Conservation (phyloP, 2,113 vertebrate genomes). For the Willisornis vidua region DNA sequence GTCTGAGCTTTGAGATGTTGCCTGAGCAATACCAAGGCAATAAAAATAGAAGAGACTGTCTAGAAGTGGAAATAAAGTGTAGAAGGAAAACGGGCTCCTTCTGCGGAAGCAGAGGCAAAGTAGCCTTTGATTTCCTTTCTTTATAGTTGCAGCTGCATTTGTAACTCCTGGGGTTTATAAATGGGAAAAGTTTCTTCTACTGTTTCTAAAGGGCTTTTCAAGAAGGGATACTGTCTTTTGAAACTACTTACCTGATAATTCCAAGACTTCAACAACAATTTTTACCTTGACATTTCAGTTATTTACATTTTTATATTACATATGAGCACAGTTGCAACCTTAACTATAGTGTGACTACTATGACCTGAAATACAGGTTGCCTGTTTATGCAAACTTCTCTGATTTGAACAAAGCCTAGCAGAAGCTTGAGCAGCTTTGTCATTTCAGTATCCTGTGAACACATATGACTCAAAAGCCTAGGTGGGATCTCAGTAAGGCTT, state of each 20-base stretch:
- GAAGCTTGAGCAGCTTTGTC: background rate
- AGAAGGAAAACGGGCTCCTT: background rate
- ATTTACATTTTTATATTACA: rapidly evolving
- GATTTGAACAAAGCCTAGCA: background rate
- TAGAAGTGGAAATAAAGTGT: background rate
- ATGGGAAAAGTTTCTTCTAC: background rate
- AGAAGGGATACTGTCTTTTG: background rate
- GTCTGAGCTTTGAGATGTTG: background rate
- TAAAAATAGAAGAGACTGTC: background rate
- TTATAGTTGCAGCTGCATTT: background rate
- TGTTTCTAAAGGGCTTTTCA: background rate
- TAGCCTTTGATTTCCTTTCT: background rate
- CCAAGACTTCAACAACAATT: background rate
- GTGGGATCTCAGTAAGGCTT: background rate
- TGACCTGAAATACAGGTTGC: background rate
- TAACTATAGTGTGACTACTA: background rate
- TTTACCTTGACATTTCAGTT: background rate
- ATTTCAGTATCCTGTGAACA: background rate
- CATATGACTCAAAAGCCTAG: background rate
- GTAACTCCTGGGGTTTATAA: background rate
- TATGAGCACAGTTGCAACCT: background rate
- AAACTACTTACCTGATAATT: background rate
- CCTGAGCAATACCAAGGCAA: background rate
- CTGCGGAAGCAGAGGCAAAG: background rate
- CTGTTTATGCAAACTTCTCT: background rate